Evolutionary conservation across 2,797 vertebrate genomes (phyloP), one percentile per base, ranked within the genome.

Genomic region (Salarias fasciatus): DNA sequence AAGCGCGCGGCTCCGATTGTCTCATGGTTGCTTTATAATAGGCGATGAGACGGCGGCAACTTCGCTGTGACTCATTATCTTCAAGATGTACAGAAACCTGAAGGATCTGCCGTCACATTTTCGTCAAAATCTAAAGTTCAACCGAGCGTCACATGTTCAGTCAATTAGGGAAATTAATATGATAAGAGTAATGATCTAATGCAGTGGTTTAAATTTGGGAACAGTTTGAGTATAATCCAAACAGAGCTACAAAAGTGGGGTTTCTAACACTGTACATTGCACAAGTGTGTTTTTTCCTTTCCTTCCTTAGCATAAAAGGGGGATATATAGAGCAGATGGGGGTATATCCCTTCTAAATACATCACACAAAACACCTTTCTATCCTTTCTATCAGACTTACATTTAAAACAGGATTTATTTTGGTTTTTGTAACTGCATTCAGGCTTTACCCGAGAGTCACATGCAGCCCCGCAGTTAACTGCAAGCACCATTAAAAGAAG

Each of bases 21-120:
- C 51, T 85, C 79, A 82, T 43, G 41, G 48, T 49, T 58, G 40
- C 75, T 81, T 57, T 67, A 37, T 46, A 53, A 69, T 40, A 52
- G 13, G 47, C 69, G 38, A n/a, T 58, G 41, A 37, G 44, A 56
- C 68, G 13, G 59, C 9, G 58, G 51, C 63, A 49, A 52, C 12
- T 29, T 36, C 56, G 10, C 29, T 68, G 66, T 53, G 37, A 43
- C 14, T 52, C 49, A 33, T 47, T 35, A 33, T 58, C 40, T 11
- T 15, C 33, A 29, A 5, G 56, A n/a, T 44, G 12, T 53, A 28
- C 0, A 41, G 30, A 13, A 52, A 38, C 8, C 36, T 31, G 37
- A 50, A 45, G 14, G 30, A 41, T 51, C 29, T 6, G 2, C 1
- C 55, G 36, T 11, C 3, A 24, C 3, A 24, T 24, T 24, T 24